Percentiles rank a stretch among this genome's conserved stretches.
These are phyloP conservation scores for Aleadryas rufinucha DNA, from an alignment of 2,113 vertebrate genomes.

Conservation along the genomic window DNA sequence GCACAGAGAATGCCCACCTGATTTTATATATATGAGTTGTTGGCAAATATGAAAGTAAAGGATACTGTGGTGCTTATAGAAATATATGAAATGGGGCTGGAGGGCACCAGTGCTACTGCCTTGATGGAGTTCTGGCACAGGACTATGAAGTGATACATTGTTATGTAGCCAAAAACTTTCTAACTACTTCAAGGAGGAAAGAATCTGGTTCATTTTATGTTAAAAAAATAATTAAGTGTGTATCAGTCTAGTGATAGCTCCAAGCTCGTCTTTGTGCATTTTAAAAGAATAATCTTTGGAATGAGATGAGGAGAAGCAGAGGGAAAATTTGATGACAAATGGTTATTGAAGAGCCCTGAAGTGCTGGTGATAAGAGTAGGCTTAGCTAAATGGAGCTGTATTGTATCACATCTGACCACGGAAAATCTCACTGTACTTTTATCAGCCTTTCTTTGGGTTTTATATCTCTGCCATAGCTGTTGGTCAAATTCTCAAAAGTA, in stretches of 20 bases:
- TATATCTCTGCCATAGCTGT: not conserved
- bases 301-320: conserved; percentile 38
- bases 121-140: not conserved
- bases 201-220: conserved; percentile 11
- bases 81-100: not conserved
- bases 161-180: not conserved
- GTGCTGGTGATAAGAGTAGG: conserved; percentile 39
- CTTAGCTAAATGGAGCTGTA: conserved; percentile 6
- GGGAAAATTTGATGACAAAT: conserved; percentile 56
- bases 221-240: not conserved
- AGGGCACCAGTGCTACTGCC: not conserved
- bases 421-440: conserved; percentile 34
- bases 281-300: conserved; percentile 43
- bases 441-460: conserved; percentile 31
- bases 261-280: conserved; percentile 17
- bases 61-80: not conserved
- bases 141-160: not conserved
- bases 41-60: not conserved
- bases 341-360: conserved; percentile 54
- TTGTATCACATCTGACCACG: not conserved
- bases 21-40: not conserved
- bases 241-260: conserved; percentile 41
- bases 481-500: conserved; percentile 24
- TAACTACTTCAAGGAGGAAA: not conserved
- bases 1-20: not conserved